Evolutionary conservation across 2,797 vertebrate genomes (phyloP).

Genomic region (Poeciliopsis paucimaculata): DNA sequence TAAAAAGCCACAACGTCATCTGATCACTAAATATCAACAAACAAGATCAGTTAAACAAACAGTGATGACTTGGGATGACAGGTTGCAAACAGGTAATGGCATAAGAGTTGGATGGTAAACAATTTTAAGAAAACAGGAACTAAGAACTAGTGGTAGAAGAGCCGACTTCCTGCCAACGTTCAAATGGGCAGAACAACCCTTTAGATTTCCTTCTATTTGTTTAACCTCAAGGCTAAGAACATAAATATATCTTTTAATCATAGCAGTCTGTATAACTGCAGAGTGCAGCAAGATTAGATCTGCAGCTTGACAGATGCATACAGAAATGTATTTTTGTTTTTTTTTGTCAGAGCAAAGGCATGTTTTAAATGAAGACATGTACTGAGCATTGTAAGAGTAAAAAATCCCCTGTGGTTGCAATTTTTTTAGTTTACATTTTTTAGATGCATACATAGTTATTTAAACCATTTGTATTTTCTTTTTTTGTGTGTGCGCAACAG

Average conservation of each 20-base stretch:
- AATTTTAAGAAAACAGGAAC: neutral
- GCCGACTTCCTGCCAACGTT: slow-evolving; percentile 21
- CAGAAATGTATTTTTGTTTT: too few species aligned
- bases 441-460: neutral
- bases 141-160: neutral
- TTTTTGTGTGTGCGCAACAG: neutral
- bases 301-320: neutral
- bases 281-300: neutral
- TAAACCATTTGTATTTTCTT: neutral
- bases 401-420: neutral
- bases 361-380: neutral
- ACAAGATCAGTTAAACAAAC: slow-evolving; percentile 14
- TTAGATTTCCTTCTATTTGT: neutral
- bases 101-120: neutral
- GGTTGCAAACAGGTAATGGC: neutral
- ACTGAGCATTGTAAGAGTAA: neutral
- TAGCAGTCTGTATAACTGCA: neutral
- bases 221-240: neutral
- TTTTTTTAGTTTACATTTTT: neutral
- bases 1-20: neutral
- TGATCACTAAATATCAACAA: slow-evolving; percentile 13
- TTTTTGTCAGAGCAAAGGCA: neutral
- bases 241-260: neutral
- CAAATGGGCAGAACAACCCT: neutral
- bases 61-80: neutral